These are phyloP conservation scores for Drosophila melanosoma DNA, from an alignment of 2,888 invertebrate genomes.

Conservation along the genomic window DNA sequence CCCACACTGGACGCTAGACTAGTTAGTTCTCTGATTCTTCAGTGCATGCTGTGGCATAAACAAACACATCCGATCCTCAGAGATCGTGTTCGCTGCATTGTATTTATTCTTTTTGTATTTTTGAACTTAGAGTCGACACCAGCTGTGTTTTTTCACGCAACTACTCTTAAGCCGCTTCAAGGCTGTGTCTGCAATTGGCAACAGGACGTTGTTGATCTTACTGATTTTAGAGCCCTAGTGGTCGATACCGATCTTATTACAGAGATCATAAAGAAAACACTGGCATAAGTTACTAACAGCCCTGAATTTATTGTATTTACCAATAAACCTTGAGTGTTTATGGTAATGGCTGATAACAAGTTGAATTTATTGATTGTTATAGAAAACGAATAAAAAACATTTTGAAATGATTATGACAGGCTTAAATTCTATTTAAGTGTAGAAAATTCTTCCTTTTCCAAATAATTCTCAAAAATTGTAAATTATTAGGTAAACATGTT, in stretches of 20 bases:
- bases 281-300: not conserved
- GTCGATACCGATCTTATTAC: constrained; percentile 46
- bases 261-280: constrained; percentile 29
- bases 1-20: constrained; percentile 41
- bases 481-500: not conserved
- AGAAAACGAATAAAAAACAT: not conserved
- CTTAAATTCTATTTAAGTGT: not conserved
- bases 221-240: constrained; percentile 10
- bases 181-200: constrained; percentile 39
- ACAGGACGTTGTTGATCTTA: constrained; percentile 13
- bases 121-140: constrained; percentile 25
- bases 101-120: constrained; percentile 40
- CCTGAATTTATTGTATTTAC: not conserved
- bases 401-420: not conserved
- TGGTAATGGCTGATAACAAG: not conserved
- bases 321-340: not conserved
- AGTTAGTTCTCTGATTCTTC: constrained; percentile 17
- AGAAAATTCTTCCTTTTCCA: not conserved
- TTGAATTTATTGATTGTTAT: not conserved
- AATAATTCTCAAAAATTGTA: constrained; percentile 1
- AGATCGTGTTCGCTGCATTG: constrained; percentile 55
- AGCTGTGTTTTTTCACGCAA: constrained; percentile 68
- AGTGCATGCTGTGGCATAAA: constrained; percentile 72
- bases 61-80: constrained; percentile 50
- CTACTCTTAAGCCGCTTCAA: constrained; percentile 40